Base-by-base conservation (phyloP, 2,797 vertebrate species). In the Astyanax mexicanus region DNA sequence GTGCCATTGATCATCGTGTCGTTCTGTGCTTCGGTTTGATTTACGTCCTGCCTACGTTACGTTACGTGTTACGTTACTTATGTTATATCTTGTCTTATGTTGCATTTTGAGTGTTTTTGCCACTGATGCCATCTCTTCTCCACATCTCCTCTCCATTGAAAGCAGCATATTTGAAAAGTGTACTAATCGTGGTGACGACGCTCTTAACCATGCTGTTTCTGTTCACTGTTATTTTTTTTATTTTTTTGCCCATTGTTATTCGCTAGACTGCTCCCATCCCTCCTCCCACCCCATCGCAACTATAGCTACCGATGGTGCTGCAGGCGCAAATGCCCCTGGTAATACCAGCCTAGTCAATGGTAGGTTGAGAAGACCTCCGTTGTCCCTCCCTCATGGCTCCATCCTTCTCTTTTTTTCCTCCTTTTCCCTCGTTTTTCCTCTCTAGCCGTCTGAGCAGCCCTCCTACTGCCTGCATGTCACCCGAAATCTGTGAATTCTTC, bases 271-370 rank as follows among this genome's bases (percentile, higher is more conserved):
- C 94, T 95, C 95, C 93, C 96, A 96, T 95, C 94, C 95, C 92
- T 95, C 96, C 91, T 94, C 95, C 92, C 95, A 94, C 92, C 96
- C 95, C 95, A 95, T 96, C 92, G 91, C 96, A 94, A 94, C 94
- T 86, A 94, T 94, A 91, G 95, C 96, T 88, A 96, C 96, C 92
- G 97, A 98, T 93, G 97, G 95, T 91, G 95, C 95, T 87, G 93
- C 96, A 93, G 95, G 95, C 92, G 92, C 95, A 94, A 96, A 95
- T 92, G 93, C 96, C 94, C 92, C 95, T 86, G 96, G 95, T 96
- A 96, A 94, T 95, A 91, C 96, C 95, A 96, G 92, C 95, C 95
- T 99, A 94, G 97, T 98, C 96, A 99, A 99, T 98, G 98, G 98
- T 99, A 99, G 89, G 98, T 99, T 93, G 93, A 94, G 72, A 86